phyloP scores from a whole-genome alignment of 1,140 invertebrate species.

The Drosophila albomicans region DNA sequence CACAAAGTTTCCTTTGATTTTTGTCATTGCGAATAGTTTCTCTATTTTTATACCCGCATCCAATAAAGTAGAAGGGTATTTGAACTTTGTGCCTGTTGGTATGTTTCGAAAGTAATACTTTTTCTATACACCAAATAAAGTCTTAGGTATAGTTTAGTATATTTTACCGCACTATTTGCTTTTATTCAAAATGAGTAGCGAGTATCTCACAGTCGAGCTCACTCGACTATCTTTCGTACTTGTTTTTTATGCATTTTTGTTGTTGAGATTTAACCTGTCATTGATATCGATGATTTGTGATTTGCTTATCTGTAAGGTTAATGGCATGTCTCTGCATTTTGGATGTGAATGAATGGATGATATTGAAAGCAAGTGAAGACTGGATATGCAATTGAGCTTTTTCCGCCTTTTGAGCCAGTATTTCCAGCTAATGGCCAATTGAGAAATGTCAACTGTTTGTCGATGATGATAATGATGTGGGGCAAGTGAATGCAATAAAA shows the following conservation, averaged over 20 bases:
- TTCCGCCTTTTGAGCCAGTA: constrained; percentile 2
- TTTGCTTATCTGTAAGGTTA: neutral
- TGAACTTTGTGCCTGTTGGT: too few species aligned
- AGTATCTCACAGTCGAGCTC: too few species aligned
- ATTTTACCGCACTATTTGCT: too few species aligned
- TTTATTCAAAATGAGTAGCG: too few species aligned
- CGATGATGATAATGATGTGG: constrained; percentile 34
- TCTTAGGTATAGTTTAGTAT: too few species aligned
- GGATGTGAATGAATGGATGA: neutral
- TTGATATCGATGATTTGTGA: neutral
- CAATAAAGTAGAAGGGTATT: too few species aligned
- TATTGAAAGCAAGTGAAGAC: neutral
- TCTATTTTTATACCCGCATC: too few species aligned
- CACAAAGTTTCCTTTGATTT: too few species aligned
- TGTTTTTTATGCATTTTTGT: neutral
- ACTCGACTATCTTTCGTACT: too few species aligned
- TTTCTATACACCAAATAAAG: too few species aligned
- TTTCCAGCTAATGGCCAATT: constrained; percentile 7
- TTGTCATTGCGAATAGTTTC: too few species aligned
- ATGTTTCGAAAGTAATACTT: too few species aligned
- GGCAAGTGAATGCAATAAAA: constrained; percentile 43
- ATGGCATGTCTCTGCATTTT: neutral
- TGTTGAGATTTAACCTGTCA: neutral
- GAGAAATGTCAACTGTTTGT: constrained; percentile 32
- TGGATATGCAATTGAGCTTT: constrained; percentile 1